Conservation (phyloP, 2,888 invertebrate species). For the Apamea crenata region DNA sequence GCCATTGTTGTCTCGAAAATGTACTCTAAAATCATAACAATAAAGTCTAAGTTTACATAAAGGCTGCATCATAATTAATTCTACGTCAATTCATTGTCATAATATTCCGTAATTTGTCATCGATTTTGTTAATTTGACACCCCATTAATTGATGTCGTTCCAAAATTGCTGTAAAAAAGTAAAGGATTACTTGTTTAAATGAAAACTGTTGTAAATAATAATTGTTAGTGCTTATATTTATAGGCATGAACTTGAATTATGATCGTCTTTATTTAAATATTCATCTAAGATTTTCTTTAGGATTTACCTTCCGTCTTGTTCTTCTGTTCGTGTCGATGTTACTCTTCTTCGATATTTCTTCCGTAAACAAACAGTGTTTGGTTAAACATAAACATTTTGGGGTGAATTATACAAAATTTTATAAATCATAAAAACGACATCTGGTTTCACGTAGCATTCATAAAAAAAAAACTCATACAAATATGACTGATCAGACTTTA, state of each 20-base stretch:
- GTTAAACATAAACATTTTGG: not conserved
- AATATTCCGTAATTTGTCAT: slow-evolving; percentile 60
- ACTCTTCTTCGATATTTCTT: not conserved
- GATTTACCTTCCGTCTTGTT: not conserved
- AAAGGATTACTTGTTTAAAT: slow-evolving; percentile 40
- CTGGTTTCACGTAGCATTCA: slow-evolving; percentile 44
- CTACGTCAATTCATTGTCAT: slow-evolving; percentile 63
- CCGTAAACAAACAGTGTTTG: not conserved
- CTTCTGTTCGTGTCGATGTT: too few species aligned
- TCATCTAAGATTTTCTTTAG: not conserved
- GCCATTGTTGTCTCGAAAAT: slow-evolving; percentile 80
- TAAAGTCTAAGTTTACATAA: slow-evolving; percentile 71
- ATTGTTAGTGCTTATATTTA: slow-evolving; percentile 32
- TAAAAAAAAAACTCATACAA: slow-evolving; percentile 63
- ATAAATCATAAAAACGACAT: slow-evolving; percentile 27
- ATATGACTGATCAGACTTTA: slow-evolving; percentile 65
- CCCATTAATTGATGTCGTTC: slow-evolving; percentile 61
- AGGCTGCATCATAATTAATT: slow-evolving; percentile 70
- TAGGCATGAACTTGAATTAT: slow-evolving; percentile 30
- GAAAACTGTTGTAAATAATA: slow-evolving; percentile 41
- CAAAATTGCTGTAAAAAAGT: slow-evolving; percentile 46
- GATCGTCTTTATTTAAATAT: slow-evolving; percentile 26
- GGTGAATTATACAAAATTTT: slow-evolving; percentile 7
- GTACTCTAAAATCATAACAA: slow-evolving; percentile 67
- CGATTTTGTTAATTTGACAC: slow-evolving; percentile 62